Percentiles rank a stretch among this genome's conserved stretches.
These are phyloP conservation scores for Clitarchus hookeri DNA, from an alignment of 2,888 invertebrate species.

Conservation along the genomic window DNA sequence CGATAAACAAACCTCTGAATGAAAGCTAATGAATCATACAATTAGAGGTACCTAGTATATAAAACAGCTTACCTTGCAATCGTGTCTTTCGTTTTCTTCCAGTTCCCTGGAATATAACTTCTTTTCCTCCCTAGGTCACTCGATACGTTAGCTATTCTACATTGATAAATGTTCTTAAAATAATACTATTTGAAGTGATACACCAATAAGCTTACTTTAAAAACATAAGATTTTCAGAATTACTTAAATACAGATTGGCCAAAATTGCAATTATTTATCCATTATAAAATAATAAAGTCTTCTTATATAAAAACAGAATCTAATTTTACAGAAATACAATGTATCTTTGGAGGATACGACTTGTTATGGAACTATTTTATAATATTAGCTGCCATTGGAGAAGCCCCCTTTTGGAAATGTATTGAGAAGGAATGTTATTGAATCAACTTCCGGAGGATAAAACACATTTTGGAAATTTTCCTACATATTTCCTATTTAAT, in stretches of 20 bases:
- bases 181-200: neutral
- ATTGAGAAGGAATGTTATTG: neutral
- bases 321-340: neutral
- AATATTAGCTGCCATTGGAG: neutral
- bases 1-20: neutral
- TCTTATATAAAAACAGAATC: neutral
- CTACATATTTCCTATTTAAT: too few relatives aligned
- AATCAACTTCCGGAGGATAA: neutral
- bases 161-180: neutral
- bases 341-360: neutral
- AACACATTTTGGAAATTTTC: too few relatives aligned
- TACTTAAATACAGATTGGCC: neutral
- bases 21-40: neutral
- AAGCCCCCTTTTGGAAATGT: conserved; percentile 2
- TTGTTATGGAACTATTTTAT: neutral
- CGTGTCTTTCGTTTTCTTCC: neutral
- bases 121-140: neutral
- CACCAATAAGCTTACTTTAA: neutral
- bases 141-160: neutral
- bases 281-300: neutral
- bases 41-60: neutral
- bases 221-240: neutral
- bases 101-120: neutral
- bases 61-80: neutral
- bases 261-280: neutral